These are phyloP conservation scores for Patella ulyssiponensis DNA, from an alignment of 2,888 invertebrate genomes.

Conservation along the genomic window DNA sequence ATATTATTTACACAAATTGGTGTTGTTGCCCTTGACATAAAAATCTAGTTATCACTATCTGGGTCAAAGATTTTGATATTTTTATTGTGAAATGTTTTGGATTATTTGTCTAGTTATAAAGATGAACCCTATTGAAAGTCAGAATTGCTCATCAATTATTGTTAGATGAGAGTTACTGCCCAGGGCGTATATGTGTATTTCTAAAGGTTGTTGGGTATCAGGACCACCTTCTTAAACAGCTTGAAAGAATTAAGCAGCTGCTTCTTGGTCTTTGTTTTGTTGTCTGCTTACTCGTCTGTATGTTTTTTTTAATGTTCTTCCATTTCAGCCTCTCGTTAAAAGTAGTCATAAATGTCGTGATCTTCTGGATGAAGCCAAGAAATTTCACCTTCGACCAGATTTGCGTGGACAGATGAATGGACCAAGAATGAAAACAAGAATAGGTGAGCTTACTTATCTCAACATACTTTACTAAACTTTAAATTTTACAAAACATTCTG, in stretches of 20 bases:
- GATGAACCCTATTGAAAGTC: not conserved
- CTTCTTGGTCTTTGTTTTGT: no score
- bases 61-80: not conserved
- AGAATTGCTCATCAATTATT: no score
- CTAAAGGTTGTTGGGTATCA: no score
- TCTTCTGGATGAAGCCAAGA: slow-evolving; percentile 69
- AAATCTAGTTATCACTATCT: no score
- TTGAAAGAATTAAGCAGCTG: no score
- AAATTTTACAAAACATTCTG: no score
- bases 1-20: no score
- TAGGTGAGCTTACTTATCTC: slow-evolving; percentile 46
- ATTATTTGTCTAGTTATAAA: not conserved
- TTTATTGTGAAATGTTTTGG: not conserved
- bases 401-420: slow-evolving; percentile 65
- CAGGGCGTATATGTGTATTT: no score
- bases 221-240: no score
- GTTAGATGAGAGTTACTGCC: no score
- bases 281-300: no score
- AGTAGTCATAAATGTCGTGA: slow-evolving; percentile 67
- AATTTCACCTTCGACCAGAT: slow-evolving; percentile 69
- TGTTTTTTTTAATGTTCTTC: not conserved
- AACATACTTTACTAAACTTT: not conserved
- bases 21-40: no score
- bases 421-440: slow-evolving; percentile 57
- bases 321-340: slow-evolving; percentile 59